Base-by-base conservation (phyloP, 2,113 vertebrate genomes). In the Dermatemys mawii region DNA sequence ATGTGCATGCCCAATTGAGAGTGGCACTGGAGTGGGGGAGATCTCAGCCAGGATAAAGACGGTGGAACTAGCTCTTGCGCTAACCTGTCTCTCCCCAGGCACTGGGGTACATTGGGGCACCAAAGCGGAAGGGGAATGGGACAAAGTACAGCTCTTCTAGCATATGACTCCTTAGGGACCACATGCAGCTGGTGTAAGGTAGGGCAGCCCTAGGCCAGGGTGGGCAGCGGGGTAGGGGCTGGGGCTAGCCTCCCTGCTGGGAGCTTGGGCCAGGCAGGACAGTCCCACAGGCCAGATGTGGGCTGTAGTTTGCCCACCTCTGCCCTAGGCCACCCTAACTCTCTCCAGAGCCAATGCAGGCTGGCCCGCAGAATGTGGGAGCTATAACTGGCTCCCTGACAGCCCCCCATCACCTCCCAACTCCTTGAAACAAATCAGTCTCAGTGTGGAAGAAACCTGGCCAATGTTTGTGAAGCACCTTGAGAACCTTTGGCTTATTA, bases 361-460 rank as follows among this genome's bases (percentile, higher is more conserved):
- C 1, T 0, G 54, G 2, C 29, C 11, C 79, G n/a, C n/a, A 84
- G 26, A 6, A 38, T 70, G 17, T 3, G 2, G n/a, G n/a, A 38
- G 32, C 35, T 67, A 32, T 83, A 84, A 24, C 19, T 7, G 70
- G 2, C 16, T 51, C 6, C 76, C 93, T 70, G 17, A 50, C 51
- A 53, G 51, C n/a, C 21, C 2, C 2, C 3, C 2, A n/a, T 63
- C 12, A 27, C 32, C 32, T 35, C 14, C 32, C 24, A 13, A 10
- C 11, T 27, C 27, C 26, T 12, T 57, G 27, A 27, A 57, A 10
- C 27, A 5, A 57, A 22, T 57, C 27, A 27, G 55, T 29, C 11
- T n/a, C 32, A 9, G 63, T 67, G 63, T 17, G 38, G 63, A 38
- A 70, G 63, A 70, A 70, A 70, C 27, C 11, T 57, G 55, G 27